phyloP scores from a whole-genome alignment of 92 coral and sea anemone species.

The Porites evermanni region DNA sequence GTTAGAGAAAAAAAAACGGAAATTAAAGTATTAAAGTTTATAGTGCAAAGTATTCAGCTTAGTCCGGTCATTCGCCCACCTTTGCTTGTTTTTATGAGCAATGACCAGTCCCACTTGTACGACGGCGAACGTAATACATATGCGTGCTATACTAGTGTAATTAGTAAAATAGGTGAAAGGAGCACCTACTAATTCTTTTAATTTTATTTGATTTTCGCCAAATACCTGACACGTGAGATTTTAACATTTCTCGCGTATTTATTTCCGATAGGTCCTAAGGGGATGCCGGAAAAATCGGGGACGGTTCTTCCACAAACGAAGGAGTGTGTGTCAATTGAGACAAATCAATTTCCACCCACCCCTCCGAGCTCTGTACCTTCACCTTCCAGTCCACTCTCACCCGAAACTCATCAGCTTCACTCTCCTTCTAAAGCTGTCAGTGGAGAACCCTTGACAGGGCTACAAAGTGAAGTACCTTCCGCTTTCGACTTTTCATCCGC shows the following conservation, averaged over 20 bases:
- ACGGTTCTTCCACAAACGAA: constrained; percentile 9
- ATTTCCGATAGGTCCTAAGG: background rate
- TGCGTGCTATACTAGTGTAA: no score
- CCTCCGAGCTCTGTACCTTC: constrained; percentile 53
- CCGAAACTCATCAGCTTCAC: constrained; percentile 17
- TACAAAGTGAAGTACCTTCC: constrained; percentile 16
- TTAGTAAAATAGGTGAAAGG: no score
- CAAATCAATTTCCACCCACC: constrained; percentile 30
- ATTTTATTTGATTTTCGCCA: background rate
- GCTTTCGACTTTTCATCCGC: constrained; percentile 40
- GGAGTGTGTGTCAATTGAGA: background rate
- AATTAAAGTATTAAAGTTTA: no score
- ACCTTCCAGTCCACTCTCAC: constrained; percentile 31
- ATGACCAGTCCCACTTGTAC: no score
- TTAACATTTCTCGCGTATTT: background rate
- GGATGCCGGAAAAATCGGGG: constrained; percentile 7
- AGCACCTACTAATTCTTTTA: background rate
- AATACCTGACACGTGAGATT: background rate
- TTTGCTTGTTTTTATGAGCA: no score
- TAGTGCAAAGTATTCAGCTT: no score
- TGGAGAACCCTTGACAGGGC: constrained; percentile 14
- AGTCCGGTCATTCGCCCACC: no score
- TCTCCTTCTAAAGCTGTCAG: constrained; percentile 29
- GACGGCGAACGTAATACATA: no score
- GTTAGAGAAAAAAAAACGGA: no score